Percentiles rank a stretch among this genome's conserved stretches.
phyloP scores from a whole-genome alignment of 2,113 vertebrate species.

The crab-eating macaque (Macaca fascicularis) region T2T-MFA8v1.1 NC_088379.1:158818001-158818500 shows the following conservation, averaged over 20 bases:
- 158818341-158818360: not conserved
- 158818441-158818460: not conserved
- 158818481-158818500: not conserved
- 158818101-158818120: not conserved
- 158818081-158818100: not conserved
- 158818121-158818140: not conserved
- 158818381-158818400: not conserved
- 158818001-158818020: slow-evolving; percentile 24
- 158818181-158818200: not conserved
- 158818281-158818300: not conserved
- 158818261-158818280: not conserved
- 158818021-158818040: not conserved
- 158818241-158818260: not conserved
- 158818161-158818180: not conserved
- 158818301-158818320: not conserved
- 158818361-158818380: not conserved
- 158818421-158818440: not conserved
- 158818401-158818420: not conserved
- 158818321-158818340: not conserved
- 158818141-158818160: not conserved
- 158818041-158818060: not conserved
- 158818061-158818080: not conserved
- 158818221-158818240: not conserved
- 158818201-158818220: not conserved
- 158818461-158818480: not conserved